Evolutionary conservation across 2,113 vertebrate species (phyloP).

Genomic region (Emydura subglobosa): DNA sequence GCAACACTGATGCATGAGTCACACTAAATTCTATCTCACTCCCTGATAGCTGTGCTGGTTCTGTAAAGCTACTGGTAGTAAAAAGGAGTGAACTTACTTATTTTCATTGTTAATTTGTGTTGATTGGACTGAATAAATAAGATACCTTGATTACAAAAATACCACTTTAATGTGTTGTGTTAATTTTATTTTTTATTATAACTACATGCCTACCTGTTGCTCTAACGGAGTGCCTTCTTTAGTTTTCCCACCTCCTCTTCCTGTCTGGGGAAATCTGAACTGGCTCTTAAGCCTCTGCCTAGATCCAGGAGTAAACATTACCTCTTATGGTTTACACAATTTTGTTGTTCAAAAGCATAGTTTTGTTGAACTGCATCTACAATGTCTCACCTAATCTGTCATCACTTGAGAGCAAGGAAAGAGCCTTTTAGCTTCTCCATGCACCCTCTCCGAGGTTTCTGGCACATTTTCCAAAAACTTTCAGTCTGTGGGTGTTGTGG

Average conservation of each 20-base stretch:
- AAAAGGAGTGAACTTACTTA: background rate
- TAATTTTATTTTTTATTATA: background rate
- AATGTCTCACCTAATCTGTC: accelerated
- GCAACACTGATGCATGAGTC: background rate
- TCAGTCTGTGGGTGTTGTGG: background rate
- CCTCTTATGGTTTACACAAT: background rate
- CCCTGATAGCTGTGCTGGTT: background rate
- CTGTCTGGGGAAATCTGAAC: background rate
- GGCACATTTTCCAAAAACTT: accelerated
- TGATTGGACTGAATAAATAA: background rate
- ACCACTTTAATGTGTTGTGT: background rate
- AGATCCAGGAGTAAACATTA: accelerated
- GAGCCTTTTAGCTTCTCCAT: background rate
- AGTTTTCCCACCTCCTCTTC: background rate
- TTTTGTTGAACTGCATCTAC: background rate
- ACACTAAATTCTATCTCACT: background rate
- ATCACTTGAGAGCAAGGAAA: background rate
- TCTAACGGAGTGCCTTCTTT: background rate
- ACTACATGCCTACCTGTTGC: background rate
- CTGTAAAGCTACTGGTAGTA: background rate
- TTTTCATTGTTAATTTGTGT: background rate
- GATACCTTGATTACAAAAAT: background rate
- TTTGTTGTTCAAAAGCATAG: background rate
- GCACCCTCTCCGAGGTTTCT: background rate
- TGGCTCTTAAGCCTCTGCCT: background rate